These are phyloP conservation scores for Amazona finschi DNA, from an alignment of 2,797 vertebrate genomes.

Conservation along the genomic window DNA sequence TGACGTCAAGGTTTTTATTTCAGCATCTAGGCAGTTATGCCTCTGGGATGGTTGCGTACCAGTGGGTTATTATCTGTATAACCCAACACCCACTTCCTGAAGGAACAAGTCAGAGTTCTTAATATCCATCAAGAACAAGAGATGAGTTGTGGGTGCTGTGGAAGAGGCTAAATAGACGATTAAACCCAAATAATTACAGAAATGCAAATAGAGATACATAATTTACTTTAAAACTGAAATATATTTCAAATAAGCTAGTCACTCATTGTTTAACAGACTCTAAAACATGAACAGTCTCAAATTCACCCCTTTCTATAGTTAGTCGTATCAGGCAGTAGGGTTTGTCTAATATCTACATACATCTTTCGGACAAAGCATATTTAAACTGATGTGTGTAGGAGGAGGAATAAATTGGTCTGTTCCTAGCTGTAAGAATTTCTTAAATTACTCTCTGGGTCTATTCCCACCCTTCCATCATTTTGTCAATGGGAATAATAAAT, in stretches of 20 bases:
- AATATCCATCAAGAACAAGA: neutral
- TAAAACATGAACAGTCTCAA: neutral
- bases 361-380: neutral
- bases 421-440: neutral
- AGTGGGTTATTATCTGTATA: neutral
- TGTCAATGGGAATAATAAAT: neutral
- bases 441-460: neutral
- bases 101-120: neutral
- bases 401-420: neutral
- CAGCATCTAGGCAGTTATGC: neutral
- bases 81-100: neutral
- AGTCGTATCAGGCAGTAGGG: neutral
- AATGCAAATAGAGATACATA: neutral
- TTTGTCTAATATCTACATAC: neutral
- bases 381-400: neutral
- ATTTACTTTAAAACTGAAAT: neutral
- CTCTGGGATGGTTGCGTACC: neutral
- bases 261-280: neutral
- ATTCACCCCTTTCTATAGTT: neutral
- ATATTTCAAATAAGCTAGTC: neutral
- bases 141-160: neutral
- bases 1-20: neutral
- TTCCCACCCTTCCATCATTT: neutral
- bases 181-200: neutral
- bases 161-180: neutral